These are phyloP conservation scores for Drosophila gunungcola DNA, from an alignment of 1,140 invertebrate genomes.

Conservation along the genomic window DNA sequence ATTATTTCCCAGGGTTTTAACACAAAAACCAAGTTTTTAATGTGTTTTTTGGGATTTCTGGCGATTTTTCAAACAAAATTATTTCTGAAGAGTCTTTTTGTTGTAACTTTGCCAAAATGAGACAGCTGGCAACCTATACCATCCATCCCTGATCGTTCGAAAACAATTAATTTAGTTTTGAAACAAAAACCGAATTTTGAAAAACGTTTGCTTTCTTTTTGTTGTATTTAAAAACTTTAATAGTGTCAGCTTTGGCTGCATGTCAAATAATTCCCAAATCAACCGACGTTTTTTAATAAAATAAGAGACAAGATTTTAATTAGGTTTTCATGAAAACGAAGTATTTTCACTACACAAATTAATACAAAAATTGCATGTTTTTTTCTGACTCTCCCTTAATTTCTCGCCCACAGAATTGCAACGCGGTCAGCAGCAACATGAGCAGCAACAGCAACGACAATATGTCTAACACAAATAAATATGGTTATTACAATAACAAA, in stretches of 20 bases:
- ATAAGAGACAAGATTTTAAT: constrained; percentile 38
- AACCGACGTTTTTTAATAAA: neutral
- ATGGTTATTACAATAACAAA: constrained; percentile 50
- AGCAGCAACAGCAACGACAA: constrained; percentile 31
- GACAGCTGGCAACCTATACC: no score
- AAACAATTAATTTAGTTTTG: no score
- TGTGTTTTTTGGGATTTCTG: no score
- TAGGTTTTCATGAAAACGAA: constrained; percentile 21
- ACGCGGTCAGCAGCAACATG: constrained; percentile 22
- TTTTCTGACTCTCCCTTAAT: neutral
- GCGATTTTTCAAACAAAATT: no score
- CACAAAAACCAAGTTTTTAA: no score
- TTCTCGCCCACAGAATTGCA: constrained; percentile 50
- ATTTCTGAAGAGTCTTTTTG: no score
- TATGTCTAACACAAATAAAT: constrained; percentile 54
- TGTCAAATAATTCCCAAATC: neutral
- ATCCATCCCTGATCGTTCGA: no score
- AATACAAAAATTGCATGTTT: constrained; percentile 34
- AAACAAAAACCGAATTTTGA: no score
- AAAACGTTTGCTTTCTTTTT: no score
- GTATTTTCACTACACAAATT: constrained; percentile 31
- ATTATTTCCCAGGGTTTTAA: no score
- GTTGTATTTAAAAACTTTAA: no score
- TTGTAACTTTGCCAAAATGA: no score
- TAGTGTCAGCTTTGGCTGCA: neutral